Evolutionary conservation across 2,888 invertebrate genomes (phyloP).

Genomic region (Tenodera sinensis): DNA sequence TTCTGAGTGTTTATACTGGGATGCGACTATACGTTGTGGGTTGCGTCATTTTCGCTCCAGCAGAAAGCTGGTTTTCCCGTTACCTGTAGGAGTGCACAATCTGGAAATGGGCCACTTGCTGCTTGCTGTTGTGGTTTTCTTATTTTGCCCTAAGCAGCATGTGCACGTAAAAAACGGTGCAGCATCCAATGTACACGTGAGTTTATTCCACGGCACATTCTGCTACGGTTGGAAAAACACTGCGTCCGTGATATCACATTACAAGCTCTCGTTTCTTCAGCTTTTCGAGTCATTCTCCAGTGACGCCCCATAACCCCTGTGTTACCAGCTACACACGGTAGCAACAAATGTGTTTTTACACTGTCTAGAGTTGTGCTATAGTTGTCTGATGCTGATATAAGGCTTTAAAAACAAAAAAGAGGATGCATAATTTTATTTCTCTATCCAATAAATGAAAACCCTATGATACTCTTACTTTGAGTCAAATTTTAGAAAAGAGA

Average conservation of each 20-base stretch:
- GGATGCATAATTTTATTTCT: no score
- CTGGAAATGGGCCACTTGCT: not conserved
- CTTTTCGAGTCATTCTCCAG: not conserved
- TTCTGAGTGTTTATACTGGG: not conserved
- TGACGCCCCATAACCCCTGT: not conserved
- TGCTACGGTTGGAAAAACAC: not conserved
- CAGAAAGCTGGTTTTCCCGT: not conserved
- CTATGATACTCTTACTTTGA: no score
- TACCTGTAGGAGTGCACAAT: not conserved
- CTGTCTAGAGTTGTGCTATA: no score
- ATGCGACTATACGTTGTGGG: not conserved
- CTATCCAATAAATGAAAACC: no score
- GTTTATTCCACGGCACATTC: not conserved
- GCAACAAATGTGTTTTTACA: no score
- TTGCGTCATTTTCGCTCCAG: not conserved
- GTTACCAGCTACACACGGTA: not conserved
- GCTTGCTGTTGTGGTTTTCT: not conserved
- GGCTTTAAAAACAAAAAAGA: no score
- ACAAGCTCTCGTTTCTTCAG: not conserved
- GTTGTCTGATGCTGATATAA: no score
- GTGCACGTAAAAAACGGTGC: not conserved
- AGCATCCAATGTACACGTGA: not conserved
- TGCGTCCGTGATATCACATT: not conserved
- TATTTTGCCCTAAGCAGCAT: not conserved
- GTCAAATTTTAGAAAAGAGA: no score